Percentiles rank a stretch among this genome's conserved stretches.
These are phyloP conservation scores for Teinopalpus imperialis DNA, from an alignment of 2,888 invertebrate species.

Conservation along the genomic window DNA sequence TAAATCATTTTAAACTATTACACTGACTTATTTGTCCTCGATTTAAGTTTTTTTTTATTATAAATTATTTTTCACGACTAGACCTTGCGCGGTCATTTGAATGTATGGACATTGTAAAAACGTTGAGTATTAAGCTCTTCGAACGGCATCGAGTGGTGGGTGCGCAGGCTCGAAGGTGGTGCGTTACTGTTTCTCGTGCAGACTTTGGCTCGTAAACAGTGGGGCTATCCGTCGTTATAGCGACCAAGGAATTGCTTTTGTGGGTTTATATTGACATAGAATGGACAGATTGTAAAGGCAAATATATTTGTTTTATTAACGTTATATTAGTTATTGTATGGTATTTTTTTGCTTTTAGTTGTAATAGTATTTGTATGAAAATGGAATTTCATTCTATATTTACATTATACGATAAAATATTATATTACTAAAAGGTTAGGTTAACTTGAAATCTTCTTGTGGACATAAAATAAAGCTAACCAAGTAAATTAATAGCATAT, in stretches of 20 bases:
- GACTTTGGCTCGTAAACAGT: conserved; percentile 78
- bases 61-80: conserved; percentile 25
- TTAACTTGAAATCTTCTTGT: too few relatives aligned
- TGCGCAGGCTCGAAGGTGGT: conserved; percentile 73
- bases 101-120: conserved; percentile 19
- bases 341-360: too few relatives aligned
- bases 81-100: conserved; percentile 3
- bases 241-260: conserved; percentile 78
- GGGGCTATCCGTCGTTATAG: conserved; percentile 80
- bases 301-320: too few relatives aligned
- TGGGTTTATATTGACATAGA: conserved; percentile 56
- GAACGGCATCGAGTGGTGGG: conserved; percentile 41
- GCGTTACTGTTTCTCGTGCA: conserved; percentile 79
- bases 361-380: too few relatives aligned
- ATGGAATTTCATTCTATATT: too few relatives aligned
- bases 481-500: too few relatives aligned
- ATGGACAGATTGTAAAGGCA: conserved; percentile 46
- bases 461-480: too few relatives aligned
- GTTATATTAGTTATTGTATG: too few relatives aligned
- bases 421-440: too few relatives aligned
- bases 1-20: conserved; percentile 41
- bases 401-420: too few relatives aligned
- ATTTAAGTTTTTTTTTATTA: conserved; percentile 4
- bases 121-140: neutral
- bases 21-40: conserved; percentile 27